A percentile compares a stretch with the other conserved stretches of the same genome.
Evolutionary conservation across 2,888 invertebrate species (phyloP).

Genomic region (Leptopilina myrica): DNA sequence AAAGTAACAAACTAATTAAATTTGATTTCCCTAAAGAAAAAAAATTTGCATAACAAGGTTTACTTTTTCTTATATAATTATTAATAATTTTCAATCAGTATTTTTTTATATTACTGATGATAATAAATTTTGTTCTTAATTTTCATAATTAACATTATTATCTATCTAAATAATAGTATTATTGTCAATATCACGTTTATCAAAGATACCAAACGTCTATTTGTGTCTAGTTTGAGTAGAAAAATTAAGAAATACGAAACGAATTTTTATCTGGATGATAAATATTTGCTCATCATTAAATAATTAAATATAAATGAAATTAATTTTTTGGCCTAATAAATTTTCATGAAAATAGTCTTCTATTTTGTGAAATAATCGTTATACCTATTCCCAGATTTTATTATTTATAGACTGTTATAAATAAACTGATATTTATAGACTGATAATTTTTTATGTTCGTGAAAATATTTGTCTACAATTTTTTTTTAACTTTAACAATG

Average conservation of each 20-base stretch:
- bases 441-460: neutral
- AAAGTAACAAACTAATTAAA: no score
- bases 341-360: no score
- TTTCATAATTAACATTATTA: conserved; percentile 28
- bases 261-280: neutral
- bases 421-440: no score
- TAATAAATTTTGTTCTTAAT: neutral
- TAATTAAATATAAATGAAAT: no score
- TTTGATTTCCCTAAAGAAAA: no score
- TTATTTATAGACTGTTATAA: no score
- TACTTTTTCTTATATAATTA: neutral
- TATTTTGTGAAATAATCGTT: no score
- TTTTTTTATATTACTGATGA: neutral
- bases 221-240: neutral
- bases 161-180: conserved; percentile 16
- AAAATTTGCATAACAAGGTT: no score
- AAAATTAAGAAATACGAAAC: neutral
- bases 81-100: neutral
- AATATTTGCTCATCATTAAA: neutral
- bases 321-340: no score
- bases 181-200: conserved; percentile 28
- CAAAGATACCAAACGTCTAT: neutral
- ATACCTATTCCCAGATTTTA: no score
- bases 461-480: conserved; percentile 24
- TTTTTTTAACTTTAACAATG: conserved; percentile 73